Conservation (phyloP, 2,888 invertebrate genomes). For the Amphipyra tragopoginis region DNA sequence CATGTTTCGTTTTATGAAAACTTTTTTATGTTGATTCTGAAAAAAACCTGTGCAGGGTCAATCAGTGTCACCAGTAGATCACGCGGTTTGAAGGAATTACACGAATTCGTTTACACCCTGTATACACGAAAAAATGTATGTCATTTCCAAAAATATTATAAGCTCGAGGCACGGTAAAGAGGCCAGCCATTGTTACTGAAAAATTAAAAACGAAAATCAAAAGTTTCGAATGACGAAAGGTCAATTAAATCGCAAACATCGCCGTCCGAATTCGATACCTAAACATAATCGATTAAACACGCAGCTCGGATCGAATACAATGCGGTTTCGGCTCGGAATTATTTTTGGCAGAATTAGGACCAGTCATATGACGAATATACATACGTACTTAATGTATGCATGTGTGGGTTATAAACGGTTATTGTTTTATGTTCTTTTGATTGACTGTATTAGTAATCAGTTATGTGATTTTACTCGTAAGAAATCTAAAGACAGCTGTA, state of each 20-base stretch:
- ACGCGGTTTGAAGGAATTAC: no score
- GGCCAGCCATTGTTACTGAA: slow-evolving; percentile 35
- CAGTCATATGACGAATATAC: slow-evolving; percentile 55
- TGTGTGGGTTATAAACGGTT: slow-evolving; percentile 29
- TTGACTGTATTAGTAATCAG: slow-evolving; percentile 4
- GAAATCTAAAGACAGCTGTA: no score
- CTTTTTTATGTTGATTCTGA: no score
- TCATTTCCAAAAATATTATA: background rate
- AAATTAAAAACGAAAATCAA: slow-evolving; percentile 46
- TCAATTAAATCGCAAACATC: slow-evolving; percentile 69
- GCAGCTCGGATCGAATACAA: slow-evolving; percentile 79
- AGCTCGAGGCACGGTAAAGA: background rate
- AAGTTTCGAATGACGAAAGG: slow-evolving; percentile 54
- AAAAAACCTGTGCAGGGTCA: no score
- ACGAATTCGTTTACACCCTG: no score
- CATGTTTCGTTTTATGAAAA: no score
- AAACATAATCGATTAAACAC: slow-evolving; percentile 87
- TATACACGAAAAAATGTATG: no score
- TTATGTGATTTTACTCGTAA: no score
- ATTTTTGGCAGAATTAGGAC: slow-evolving; percentile 65
- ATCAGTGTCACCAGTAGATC: no score
- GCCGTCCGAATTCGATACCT: slow-evolving; percentile 80
- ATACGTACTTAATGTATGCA: slow-evolving; percentile 21
- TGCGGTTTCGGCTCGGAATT: slow-evolving; percentile 64
- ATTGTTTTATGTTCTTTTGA: slow-evolving; percentile 30